A percentile compares a stretch with the other conserved stretches of the same genome.
These are phyloP conservation scores for Leptodactylus fuscus DNA, from an alignment of 2,113 vertebrate species.

Conservation along the genomic window DNA sequence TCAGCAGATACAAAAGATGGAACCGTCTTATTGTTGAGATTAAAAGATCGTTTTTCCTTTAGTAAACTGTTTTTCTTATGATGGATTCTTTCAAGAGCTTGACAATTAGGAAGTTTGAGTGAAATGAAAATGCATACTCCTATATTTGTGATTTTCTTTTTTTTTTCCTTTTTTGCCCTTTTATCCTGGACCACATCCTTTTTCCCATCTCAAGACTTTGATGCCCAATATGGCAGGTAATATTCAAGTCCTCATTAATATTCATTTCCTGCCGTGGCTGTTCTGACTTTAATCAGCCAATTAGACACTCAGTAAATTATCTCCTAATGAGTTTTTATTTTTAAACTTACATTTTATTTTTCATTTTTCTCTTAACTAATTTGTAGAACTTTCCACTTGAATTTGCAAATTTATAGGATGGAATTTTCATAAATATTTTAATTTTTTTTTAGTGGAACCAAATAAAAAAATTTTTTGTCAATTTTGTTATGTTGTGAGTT, in stretches of 20 bases:
- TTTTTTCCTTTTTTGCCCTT: slow-evolving; percentile 55
- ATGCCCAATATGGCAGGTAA: slow-evolving; percentile 56
- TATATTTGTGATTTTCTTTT: slow-evolving; percentile 61
- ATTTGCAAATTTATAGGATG: not conserved
- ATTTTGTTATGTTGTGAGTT: not conserved
- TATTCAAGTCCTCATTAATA: slow-evolving; percentile 38
- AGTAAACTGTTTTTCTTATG: slow-evolving; percentile 71
- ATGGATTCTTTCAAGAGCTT: slow-evolving; percentile 68
- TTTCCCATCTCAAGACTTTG: slow-evolving; percentile 54
- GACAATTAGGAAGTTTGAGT: slow-evolving; percentile 66
- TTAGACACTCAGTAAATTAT: slow-evolving; percentile 32
- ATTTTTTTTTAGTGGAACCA: too few relatives aligned
- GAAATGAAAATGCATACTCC: slow-evolving; percentile 63
- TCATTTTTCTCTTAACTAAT: slow-evolving; percentile 8
- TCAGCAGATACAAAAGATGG: slow-evolving; percentile 80
- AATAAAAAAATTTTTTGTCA: too few relatives aligned
- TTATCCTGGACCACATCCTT: slow-evolving; percentile 60
- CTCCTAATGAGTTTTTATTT: slow-evolving; percentile 49
- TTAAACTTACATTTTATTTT: slow-evolving; percentile 32
- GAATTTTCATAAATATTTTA: not conserved
- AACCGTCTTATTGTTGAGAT: slow-evolving; percentile 78
- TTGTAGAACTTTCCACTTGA: not conserved
- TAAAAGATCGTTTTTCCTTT: slow-evolving; percentile 72
- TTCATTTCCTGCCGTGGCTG: slow-evolving; percentile 40
- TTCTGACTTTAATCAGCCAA: slow-evolving; percentile 39